phyloP scores from a whole-genome alignment of 2,888 invertebrate species.

The Tenthredo scrophulariae region DNA sequence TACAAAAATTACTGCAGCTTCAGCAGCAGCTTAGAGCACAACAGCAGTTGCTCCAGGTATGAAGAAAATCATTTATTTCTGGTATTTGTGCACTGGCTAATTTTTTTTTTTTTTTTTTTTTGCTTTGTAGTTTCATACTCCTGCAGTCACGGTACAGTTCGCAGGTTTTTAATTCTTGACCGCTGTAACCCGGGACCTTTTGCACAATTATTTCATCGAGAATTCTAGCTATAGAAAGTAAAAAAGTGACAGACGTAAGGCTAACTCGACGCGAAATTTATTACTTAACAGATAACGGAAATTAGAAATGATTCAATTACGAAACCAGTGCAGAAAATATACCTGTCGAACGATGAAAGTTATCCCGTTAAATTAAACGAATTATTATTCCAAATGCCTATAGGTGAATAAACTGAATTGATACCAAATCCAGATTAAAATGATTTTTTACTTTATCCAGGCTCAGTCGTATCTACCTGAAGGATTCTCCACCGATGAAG shows the following conservation, averaged over 20 bases:
- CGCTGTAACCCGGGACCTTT: not conserved
- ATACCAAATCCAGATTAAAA: not conserved
- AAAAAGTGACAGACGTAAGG: constrained; percentile 12
- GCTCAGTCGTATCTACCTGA: constrained; percentile 70
- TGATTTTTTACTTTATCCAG: constrained; percentile 59
- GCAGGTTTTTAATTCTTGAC: not conserved
- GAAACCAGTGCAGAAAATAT: constrained; percentile 6
- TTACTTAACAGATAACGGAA: constrained; percentile 47
- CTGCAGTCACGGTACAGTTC: constrained; percentile 33
- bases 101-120: not conserved
- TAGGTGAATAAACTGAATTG: not conserved
- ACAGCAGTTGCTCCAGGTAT: constrained; percentile 74
- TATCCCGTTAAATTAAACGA: not conserved
- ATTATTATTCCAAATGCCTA: not conserved
- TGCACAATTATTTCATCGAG: not conserved
- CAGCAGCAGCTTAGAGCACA: constrained; percentile 74
- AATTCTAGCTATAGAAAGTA: not conserved
- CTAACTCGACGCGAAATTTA: not conserved
- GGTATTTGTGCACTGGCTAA: not conserved
- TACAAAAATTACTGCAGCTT: constrained; percentile 71
- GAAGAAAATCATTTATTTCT: not conserved
- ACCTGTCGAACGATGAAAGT: constrained; percentile 8
- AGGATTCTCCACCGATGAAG: constrained; percentile 65
- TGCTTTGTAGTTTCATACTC: not conserved
- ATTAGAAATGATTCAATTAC: constrained; percentile 39